Percentiles rank a stretch among this genome's conserved stretches.
phyloP scores from a whole-genome alignment of 2,888 invertebrate genomes.

The Andrena chrysosceles region DNA sequence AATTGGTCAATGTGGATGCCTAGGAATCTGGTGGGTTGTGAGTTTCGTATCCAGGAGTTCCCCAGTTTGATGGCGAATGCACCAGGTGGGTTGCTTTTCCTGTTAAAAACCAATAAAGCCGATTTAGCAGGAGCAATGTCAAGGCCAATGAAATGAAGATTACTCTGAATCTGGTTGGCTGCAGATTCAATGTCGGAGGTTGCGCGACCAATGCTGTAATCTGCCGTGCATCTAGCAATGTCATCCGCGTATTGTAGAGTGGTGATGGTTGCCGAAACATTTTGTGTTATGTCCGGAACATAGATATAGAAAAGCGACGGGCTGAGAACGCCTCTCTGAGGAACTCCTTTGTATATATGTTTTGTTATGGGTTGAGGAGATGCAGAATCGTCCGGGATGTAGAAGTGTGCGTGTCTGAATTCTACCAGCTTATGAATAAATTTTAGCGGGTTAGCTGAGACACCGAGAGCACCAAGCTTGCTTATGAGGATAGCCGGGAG shows the following conservation, averaged over 20 bases:
- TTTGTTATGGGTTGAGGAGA: too few species aligned
- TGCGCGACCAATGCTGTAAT: neutral
- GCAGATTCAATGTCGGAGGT: neutral
- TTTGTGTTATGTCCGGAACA: too few species aligned
- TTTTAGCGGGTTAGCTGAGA: too few species aligned
- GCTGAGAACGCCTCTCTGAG: too few species aligned
- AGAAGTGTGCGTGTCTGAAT: too few species aligned
- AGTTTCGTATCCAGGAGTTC: neutral
- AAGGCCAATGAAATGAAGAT: neutral
- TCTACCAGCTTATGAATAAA: too few species aligned
- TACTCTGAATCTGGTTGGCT: neutral
- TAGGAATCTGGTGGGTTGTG: neutral
- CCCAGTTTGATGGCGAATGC: neutral
- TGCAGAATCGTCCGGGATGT: too few species aligned
- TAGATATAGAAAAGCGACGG: too few species aligned
- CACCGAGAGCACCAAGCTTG: too few species aligned
- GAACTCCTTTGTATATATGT: too few species aligned
- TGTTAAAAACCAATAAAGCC: neutral
- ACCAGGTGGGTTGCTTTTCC: neutral
- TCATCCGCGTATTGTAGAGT: constrained; percentile 6
- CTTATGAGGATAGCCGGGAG: too few species aligned
- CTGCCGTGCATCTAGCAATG: neutral
- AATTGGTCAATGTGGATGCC: neutral
- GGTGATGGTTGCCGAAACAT: neutral
- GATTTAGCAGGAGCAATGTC: neutral